These are phyloP conservation scores for Agrotis exclamationis DNA, from an alignment of 2,888 invertebrate genomes.

Conservation along the genomic window DNA sequence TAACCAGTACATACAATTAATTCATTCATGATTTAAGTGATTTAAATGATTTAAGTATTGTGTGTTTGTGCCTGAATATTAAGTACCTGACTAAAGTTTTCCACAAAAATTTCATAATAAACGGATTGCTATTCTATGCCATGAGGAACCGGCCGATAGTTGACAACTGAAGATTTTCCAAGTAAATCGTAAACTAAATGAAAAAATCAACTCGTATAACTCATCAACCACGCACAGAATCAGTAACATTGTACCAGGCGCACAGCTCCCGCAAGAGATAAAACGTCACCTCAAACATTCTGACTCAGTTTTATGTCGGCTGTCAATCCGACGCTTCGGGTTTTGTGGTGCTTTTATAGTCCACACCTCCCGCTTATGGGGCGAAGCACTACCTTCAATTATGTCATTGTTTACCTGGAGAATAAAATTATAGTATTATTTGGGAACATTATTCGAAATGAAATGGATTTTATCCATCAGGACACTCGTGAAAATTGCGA, in stretches of 20 bases:
- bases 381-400: conserved; percentile 62
- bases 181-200: background rate
- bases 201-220: background rate
- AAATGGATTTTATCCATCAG: background rate
- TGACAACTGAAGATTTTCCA: too few relatives aligned
- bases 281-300: conserved; percentile 52
- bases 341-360: conserved; percentile 55
- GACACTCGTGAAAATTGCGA: background rate
- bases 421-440: conserved; percentile 45
- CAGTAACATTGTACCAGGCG: conserved; percentile 53
- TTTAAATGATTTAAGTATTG: too few relatives aligned
- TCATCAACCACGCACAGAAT: background rate
- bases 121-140: too few relatives aligned
- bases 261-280: conserved; percentile 47
- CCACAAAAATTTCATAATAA: too few relatives aligned
- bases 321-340: conserved; percentile 56
- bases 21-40: too few relatives aligned
- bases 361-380: conserved; percentile 61
- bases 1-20: too few relatives aligned
- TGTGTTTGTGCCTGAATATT: too few relatives aligned
- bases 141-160: too few relatives aligned
- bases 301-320: conserved; percentile 58
- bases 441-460: conserved; percentile 11
- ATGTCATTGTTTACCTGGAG: conserved; percentile 58
- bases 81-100: too few relatives aligned